Base-by-base conservation (phyloP, 2,797 vertebrate species). In the Sylvilagus floridanus region DNA sequence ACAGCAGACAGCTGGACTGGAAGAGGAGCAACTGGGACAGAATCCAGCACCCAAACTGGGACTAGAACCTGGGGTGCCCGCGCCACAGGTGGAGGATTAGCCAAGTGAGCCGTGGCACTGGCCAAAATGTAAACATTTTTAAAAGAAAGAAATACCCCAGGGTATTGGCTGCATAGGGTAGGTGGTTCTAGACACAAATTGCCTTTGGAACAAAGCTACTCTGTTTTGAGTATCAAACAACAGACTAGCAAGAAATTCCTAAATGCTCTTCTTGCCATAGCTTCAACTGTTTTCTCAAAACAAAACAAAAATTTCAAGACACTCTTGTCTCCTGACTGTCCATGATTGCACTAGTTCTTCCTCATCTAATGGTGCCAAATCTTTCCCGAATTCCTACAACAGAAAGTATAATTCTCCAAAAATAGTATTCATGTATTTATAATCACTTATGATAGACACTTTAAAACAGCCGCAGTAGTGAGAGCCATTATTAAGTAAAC, bases 251-350 rank as follows among this genome's bases (percentile, higher is more conserved):
- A 97, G 97, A 96, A 97, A 97, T 95, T 75, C 95, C 91, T 95
- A 94, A 95, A 91, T 95, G 91, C 54, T 90, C 57, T 96, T 95
- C 95, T 96, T 96, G 93, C 94, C 96, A 97, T 84, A 73, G 94
- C 97, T 97, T 98, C 97, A 94, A 93, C 76, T 90, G 94, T 84
- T 97, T 90, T 93, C 97, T 73, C 84, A 97, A 96, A 75, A 24
- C 60, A 78, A 78, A 60, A 77, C 63, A 4, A 16, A 90, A 30
- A 26, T 24, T 21, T 87, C 22, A 72, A 37, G 54, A 35, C 35
- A 35, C 35, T 35, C 35, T 35, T 35, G 35, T 35, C 35, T 35
- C 35, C 35, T 35, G 35, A 35, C 35, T 83, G 68, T 26, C 42
- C 30, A 12, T 21, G 19, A 30, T 42, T 11, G 35, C 12, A 28